Base-by-base conservation (phyloP, 2,797 vertebrate genomes). In the Aplochiton taeniatus region DNA sequence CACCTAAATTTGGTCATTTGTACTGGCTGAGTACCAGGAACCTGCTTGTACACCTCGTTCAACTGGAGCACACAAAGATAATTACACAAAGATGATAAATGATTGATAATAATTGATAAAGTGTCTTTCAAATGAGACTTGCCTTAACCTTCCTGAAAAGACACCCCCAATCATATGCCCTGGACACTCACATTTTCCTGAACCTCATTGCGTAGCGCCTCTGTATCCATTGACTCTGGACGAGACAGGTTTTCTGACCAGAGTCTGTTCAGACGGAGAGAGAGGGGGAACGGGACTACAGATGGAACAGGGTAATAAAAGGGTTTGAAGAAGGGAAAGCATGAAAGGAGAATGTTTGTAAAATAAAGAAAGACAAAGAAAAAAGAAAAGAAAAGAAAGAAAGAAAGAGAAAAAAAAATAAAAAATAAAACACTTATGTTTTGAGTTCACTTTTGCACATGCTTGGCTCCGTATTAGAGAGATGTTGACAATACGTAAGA, bases 1-100 rank as follows among this genome's bases (percentile, higher is more conserved):
- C 84, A 99, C 98, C 98, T 95, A 88, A 99, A 98, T 8, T 85
- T 81, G 0, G 96, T 96, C 68, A 94, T 94, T 65, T 95, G 94
- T 64, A 96, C 88, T 63, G 90, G 94, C 76, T 96, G 95, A 2
- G 84, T 86, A 0, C 94, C 95, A 0, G 94, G 88, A 72, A 98
- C 90, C 60, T 93, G 91, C 75, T 92, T 95, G 89, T 95, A 98
- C 46, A 96, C 76, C 0, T 95, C 94, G 0, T 95, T 97, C 51
- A 99, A 88, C 98, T 99, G 87, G 60, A 66, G 65, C 45, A 81
- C 58, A 76, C 6, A 56, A 18, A n/a, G 31, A 47, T 44, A 54
- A 42, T 42, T 13, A 69, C 11, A 53, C 41, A 61, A 8, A 61
- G 2, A 62, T 11, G 5, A 10, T 45, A 55, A 51, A 44, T 20